phyloP scores from a whole-genome alignment of 2,113 vertebrate species.

The Gavia stellata region DNA sequence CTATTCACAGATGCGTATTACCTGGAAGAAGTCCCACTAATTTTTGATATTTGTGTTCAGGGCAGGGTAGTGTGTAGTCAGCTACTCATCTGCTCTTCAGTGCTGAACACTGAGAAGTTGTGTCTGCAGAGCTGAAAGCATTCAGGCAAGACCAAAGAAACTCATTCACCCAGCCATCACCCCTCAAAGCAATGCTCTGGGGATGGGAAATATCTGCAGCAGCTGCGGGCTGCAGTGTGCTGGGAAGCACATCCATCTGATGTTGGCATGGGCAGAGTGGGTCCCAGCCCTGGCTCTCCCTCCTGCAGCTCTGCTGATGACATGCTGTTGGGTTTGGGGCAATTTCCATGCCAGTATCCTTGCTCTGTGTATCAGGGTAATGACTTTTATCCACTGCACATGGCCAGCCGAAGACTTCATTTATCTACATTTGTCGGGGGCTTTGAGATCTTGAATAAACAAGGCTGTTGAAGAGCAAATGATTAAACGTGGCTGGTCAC shows the following conservation, averaged over 20 bases:
- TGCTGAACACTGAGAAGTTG: neutral
- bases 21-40: slow-evolving; percentile 8
- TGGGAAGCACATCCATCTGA: accelerated
- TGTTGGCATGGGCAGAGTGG: accelerated
- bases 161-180: slow-evolving; percentile 47
- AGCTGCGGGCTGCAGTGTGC: neutral
- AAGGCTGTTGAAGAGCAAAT: neutral
- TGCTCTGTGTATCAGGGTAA: neutral
- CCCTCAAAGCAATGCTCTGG: neutral
- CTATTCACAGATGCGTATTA: neutral
- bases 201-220: slow-evolving; percentile 7
- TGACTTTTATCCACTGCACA: neutral
- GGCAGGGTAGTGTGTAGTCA: slow-evolving; percentile 17
- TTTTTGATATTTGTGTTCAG: neutral
- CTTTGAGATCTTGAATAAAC: neutral
- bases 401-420: neutral
- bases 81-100: slow-evolving; percentile 14
- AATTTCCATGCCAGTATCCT: neutral
- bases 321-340: neutral
- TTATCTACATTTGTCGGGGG: neutral
- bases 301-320: neutral
- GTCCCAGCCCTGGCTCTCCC: neutral
- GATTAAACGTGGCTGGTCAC: neutral
- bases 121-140: neutral
- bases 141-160: slow-evolving; percentile 58